Evolutionary conservation across 2,113 vertebrate species (phyloP), one percentile per base, ranked within the genome.

Genomic region (Mobula hypostoma): DNA sequence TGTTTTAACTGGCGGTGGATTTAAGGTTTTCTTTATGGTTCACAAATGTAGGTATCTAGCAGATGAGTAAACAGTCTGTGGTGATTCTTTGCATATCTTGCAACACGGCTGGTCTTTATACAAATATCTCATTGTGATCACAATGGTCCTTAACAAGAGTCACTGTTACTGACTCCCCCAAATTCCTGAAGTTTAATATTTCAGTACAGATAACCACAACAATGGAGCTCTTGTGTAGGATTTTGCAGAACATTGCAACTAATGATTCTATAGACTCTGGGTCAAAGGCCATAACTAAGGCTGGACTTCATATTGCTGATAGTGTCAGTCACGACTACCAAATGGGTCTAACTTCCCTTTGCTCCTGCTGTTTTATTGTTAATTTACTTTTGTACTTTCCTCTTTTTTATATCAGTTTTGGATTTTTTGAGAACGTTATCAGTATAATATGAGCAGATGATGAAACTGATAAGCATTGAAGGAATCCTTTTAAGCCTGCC

Each of bases 181-280:
- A 95, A 96, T 96, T 95, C 94, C 94, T 95, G 74, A 94, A 95
- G 95, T 96, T 95, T 97, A 95, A 95, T 95, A 80, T 97, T 96
- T 97, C 95, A 95, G 94, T 94, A 94, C 95, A 95, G 94, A 95
- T 96, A 95, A 96, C 94, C 94, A 88, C 95, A 94, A 97, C 95
- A 97, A 94, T 96, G 94, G 94, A 63, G 1, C 94, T 94, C 95
- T 97, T 96, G 96, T 96, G 95, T 96, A 83, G 95, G 68, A 21
- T 91, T 94, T 91, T 24, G 36, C 95, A 95, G 94, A 94, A 63
- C 94, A n/a, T 17, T 95, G 94, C 87, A 95, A 93, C 94, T 95
- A 96, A 96, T 96, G 94, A 95, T 95, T 94, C 95, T 95, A 80
- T 95, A 95, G 95, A 95, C 94, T 80, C 94, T 95, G 29, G 94